phyloP scores from a whole-genome alignment of 2,113 vertebrate species.

The Xenopus laevis region DNA sequence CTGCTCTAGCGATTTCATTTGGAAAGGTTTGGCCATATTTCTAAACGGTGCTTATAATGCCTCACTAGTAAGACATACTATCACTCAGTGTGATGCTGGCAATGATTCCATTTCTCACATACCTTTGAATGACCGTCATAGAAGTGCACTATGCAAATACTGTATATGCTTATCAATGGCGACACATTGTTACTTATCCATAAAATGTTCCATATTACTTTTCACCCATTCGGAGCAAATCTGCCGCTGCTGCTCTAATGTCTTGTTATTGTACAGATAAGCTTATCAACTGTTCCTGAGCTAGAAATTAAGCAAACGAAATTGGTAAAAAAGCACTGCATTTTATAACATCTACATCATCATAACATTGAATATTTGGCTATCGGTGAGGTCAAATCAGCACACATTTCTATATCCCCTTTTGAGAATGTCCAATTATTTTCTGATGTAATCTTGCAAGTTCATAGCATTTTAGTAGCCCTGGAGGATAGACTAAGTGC shows the following conservation, averaged over 20 bases:
- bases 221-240: constrained; percentile 19
- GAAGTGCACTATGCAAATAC: neutral
- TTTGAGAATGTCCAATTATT: neutral
- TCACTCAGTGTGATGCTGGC: neutral
- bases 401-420: neutral
- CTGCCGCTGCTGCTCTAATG: constrained; percentile 5
- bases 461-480: neutral
- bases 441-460: neutral
- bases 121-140: constrained; percentile 7
- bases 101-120: constrained; percentile 17
- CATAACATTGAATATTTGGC: neutral
- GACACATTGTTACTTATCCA: constrained; percentile 1
- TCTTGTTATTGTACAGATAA: constrained; percentile 30
- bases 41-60: neutral
- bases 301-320: neutral
- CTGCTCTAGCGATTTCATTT: constrained; percentile 9
- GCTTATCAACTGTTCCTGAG: constrained; percentile 12
- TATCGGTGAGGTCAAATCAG: neutral
- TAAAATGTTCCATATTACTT: constrained; percentile 28
- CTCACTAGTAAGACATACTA: too few relatives aligned
- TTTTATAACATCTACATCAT: neutral
- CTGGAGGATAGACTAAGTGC: neutral
- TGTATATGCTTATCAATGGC: neutral
- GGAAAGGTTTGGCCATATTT: neutral
- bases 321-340: neutral